Percentiles rank a stretch among this genome's conserved stretches.
Evolutionary conservation across 2,888 invertebrate species (phyloP).

Genomic region (Laspeyria flexula): DNA sequence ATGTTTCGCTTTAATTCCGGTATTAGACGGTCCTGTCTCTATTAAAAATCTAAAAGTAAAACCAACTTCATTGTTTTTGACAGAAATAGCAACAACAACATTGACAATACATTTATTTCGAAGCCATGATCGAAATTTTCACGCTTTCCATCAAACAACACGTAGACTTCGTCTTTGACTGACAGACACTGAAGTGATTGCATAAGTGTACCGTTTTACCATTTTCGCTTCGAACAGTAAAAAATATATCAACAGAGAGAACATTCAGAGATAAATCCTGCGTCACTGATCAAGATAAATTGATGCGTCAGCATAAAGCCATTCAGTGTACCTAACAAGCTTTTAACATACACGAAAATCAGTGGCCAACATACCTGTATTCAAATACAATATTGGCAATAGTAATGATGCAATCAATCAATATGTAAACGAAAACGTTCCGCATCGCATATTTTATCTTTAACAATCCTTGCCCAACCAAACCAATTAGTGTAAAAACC

Average conservation of each 20-base stretch:
- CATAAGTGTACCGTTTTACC: no score
- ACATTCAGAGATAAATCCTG: constrained; percentile 2
- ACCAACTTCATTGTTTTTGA: no score
- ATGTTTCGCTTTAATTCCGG: no score
- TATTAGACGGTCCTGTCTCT: no score
- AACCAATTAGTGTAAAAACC: constrained; percentile 84
- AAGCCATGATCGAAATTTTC: no score
- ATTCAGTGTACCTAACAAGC: constrained; percentile 9
- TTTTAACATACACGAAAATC: constrained; percentile 22
- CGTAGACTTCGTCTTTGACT: no score
- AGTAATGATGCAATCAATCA: constrained; percentile 80
- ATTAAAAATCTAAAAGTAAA: no score
- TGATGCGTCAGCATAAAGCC: constrained; percentile 16
- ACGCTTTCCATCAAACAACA: no score
- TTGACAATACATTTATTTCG: no score
- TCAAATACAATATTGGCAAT: constrained; percentile 27
- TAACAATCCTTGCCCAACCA: constrained; percentile 82
- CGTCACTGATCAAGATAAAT: constrained; percentile 27
- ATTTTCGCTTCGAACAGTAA: no score
- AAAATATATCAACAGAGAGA: neutral
- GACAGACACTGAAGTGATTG: no score
- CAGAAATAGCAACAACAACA: no score
- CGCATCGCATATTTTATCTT: constrained; percentile 85
- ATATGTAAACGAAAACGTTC: constrained; percentile 82
- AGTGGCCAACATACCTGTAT: constrained; percentile 5